Percentiles rank a stretch among this genome's conserved stretches.
phyloP scores from a whole-genome alignment of 2,888 invertebrate genomes.

The Chloromyia formosa region DNA sequence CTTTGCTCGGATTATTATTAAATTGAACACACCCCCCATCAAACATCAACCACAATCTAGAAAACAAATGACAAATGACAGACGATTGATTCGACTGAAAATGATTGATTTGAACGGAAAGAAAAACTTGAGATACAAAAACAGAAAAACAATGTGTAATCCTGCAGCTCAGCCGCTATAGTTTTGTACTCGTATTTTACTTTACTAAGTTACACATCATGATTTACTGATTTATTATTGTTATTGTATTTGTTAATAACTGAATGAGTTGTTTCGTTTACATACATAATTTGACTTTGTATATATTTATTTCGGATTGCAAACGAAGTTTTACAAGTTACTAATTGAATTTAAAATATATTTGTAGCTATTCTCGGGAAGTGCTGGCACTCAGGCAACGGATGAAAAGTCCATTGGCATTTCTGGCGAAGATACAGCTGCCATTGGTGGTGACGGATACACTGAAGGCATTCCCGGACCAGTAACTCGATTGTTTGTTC shows the following conservation, averaged over 20 bases:
- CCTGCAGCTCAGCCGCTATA: slow-evolving; percentile 48
- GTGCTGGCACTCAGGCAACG: slow-evolving; percentile 72
- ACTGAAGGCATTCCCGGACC: slow-evolving; percentile 88
- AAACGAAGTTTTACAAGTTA: background rate
- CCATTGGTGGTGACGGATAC: slow-evolving; percentile 71
- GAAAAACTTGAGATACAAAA: too few species aligned
- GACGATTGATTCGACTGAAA: slow-evolving; percentile 50
- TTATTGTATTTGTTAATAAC: slow-evolving; percentile 5
- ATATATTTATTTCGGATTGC: slow-evolving; percentile 4
- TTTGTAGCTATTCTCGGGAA: slow-evolving; percentile 81
- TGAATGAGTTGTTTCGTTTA: too few species aligned
- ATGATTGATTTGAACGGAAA: background rate
- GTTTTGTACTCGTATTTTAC: slow-evolving; percentile 11
- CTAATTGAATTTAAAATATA: background rate
- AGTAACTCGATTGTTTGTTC: slow-evolving; percentile 84
- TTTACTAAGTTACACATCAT: slow-evolving; percentile 23
- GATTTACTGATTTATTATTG: too few species aligned
- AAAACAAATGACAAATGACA: slow-evolving; percentile 51
- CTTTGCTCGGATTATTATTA: background rate
- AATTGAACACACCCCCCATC: too few species aligned
- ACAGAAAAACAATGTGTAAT: slow-evolving; percentile 41
- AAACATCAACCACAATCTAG: too few species aligned
- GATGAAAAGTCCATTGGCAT: slow-evolving; percentile 68
- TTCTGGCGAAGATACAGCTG: slow-evolving; percentile 65
- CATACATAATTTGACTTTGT: background rate